phyloP scores from a whole-genome alignment of 2,113 vertebrate genomes.

The Vulpes ferrilata region DNA sequence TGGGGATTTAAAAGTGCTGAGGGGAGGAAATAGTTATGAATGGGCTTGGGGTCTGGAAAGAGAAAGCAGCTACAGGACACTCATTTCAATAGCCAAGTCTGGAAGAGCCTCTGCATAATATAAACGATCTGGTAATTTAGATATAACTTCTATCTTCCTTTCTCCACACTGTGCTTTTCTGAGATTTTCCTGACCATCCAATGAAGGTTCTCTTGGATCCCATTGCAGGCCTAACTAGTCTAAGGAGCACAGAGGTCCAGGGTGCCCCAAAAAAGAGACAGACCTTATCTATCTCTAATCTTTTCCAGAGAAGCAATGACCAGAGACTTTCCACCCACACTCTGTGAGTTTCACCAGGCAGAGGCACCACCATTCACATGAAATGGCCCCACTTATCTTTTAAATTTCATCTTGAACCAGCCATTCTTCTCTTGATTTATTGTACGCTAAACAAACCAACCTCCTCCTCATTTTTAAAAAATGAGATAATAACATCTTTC shows the following conservation, averaged over 20 bases:
- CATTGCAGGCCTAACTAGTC: background rate
- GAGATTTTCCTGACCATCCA: background rate
- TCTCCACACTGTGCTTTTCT: background rate
- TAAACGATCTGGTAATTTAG: background rate
- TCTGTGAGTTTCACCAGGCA: background rate
- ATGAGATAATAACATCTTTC: background rate
- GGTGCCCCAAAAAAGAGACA: background rate
- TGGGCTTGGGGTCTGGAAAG: background rate
- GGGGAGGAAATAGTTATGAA: background rate
- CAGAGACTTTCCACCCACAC: fast-evolving
- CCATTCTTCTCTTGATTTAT: background rate
- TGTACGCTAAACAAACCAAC: fast-evolving
- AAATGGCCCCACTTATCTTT: fast-evolving
- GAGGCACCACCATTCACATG: fast-evolving
- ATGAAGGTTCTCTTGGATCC: background rate
- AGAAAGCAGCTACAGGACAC: background rate
- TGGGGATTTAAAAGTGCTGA: background rate
- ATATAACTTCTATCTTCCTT: background rate
- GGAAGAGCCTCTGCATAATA: background rate
- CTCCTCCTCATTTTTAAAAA: background rate
- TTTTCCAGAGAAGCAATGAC: background rate
- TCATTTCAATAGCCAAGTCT: background rate
- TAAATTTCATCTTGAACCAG: background rate
- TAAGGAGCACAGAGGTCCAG: background rate
- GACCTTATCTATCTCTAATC: background rate